These are phyloP conservation scores for Anoncus sp. DNA, from an alignment of 2,888 invertebrate species.

Conservation along the genomic window DNA sequence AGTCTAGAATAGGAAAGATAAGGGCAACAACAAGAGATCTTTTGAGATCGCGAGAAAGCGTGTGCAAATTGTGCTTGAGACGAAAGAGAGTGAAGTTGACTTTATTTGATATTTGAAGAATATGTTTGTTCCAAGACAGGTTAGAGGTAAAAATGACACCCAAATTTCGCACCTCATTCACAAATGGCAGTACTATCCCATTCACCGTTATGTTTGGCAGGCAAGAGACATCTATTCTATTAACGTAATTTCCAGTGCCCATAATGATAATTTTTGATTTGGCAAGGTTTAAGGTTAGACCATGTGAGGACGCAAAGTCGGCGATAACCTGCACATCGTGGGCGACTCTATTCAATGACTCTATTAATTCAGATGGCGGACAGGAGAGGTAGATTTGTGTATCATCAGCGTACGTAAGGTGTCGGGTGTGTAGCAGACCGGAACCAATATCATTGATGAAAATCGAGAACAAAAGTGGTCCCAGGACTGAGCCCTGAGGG, in stretches of 20 bases:
- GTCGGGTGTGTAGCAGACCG: background rate
- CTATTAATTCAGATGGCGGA: no score
- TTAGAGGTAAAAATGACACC: background rate
- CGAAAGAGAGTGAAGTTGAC: slow-evolving; percentile 2
- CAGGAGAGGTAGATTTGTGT: no score
- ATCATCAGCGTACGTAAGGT: background rate
- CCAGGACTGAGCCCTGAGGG: no score
- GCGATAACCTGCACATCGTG: no score
- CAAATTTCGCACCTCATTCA: background rate
- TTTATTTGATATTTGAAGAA: background rate
- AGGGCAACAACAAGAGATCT: background rate
- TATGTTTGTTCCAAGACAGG: slow-evolving; percentile 1
- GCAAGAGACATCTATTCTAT: background rate
- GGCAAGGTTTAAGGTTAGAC: no score
- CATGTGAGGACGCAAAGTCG: no score
- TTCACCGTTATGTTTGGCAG: background rate
- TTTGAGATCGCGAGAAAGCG: background rate
- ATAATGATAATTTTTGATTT: no score
- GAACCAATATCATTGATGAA: slow-evolving; percentile 7
- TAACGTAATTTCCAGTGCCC: no score
- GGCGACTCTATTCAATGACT: background rate
- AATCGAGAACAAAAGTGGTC: no score
- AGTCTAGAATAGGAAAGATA: no score
- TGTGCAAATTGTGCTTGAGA: slow-evolving; percentile 1
- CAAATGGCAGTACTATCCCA: background rate